Conservation (phyloP, 1,140 invertebrate genomes). For the Rhysida immarginata region DNA sequence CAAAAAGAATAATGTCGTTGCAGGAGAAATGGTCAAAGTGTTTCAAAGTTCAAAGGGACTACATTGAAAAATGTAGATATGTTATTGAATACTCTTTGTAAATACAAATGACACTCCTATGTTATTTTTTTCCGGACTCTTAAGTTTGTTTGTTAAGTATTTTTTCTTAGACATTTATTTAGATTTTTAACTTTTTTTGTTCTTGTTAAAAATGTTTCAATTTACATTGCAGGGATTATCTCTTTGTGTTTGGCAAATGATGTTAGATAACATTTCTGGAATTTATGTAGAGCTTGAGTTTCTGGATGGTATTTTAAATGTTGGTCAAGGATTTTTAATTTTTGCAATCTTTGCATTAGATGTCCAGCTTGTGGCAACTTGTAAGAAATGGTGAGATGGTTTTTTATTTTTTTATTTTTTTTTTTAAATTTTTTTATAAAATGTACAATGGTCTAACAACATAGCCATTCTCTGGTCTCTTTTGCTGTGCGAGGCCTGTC, state of each 20-base stretch:
- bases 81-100: too few species aligned
- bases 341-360: slow-evolving; percentile 70
- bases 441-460: too few species aligned
- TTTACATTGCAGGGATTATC: slow-evolving; percentile 50
- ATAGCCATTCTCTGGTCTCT: too few species aligned
- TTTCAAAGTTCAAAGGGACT: too few species aligned
- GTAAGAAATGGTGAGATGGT: slow-evolving; percentile 37
- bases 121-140: slow-evolving; percentile 9
- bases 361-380: slow-evolving; percentile 50
- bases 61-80: too few species aligned
- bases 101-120: too few species aligned
- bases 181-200: slow-evolving; percentile 1
- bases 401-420: background rate
- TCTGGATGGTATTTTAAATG: slow-evolving; percentile 70
- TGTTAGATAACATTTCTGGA: slow-evolving; percentile 68
- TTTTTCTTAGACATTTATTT: too few species aligned
- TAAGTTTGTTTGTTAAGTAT: too few species aligned
- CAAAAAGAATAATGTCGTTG: too few species aligned
- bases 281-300: slow-evolving; percentile 83
- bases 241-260: slow-evolving; percentile 66
- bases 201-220: background rate
- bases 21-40: too few species aligned
- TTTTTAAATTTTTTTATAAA: too few species aligned
- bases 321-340: slow-evolving; percentile 44
- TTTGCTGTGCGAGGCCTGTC: too few species aligned